These are phyloP conservation scores for Trachelus troglodyta DNA, from an alignment of 2,888 invertebrate genomes.

Conservation along the genomic window DNA sequence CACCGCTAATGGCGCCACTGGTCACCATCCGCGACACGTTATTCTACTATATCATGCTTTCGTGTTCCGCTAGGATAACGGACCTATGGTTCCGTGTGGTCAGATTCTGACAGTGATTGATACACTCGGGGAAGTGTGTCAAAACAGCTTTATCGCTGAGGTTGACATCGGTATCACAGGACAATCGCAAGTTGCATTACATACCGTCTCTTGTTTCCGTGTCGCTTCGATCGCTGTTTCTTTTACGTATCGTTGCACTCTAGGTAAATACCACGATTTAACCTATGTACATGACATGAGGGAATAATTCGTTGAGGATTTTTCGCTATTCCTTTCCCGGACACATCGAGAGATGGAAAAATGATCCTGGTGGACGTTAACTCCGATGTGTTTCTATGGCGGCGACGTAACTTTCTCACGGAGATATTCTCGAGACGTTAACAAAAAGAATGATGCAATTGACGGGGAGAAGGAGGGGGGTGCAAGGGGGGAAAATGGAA, in stretches of 20 bases:
- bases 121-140: constrained; percentile 1
- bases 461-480: no score
- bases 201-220: neutral
- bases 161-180: neutral
- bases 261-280: neutral
- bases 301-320: neutral
- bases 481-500: neutral
- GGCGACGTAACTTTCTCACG: neutral
- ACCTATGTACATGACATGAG: neutral
- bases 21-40: neutral
- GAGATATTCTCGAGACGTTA: neutral
- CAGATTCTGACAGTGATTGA: constrained; percentile 7
- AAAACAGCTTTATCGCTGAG: neutral
- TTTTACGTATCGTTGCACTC: neutral
- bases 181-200: neutral
- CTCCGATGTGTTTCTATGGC: neutral
- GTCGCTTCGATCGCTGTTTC: neutral
- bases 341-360: neutral
- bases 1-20: neutral
- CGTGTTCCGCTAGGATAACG: constrained; percentile 4
- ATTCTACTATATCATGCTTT: constrained; percentile 1
- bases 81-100: neutral
- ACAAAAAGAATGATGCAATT: no score
- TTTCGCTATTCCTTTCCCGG: neutral
- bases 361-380: neutral